Base-by-base conservation (phyloP, 2,888 invertebrate genomes). In the Erynnis tages region DNA sequence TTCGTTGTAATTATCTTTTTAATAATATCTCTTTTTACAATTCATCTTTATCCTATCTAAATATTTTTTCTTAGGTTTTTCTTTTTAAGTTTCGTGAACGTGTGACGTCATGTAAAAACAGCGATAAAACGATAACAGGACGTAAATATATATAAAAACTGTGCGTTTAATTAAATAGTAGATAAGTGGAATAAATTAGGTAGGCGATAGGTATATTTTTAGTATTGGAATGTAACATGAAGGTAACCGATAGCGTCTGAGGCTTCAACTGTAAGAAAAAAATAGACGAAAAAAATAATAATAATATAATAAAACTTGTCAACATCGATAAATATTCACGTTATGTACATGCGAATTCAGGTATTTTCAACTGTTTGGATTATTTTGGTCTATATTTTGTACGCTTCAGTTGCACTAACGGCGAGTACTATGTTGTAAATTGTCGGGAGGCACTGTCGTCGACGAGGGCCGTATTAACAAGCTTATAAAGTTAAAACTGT, bases 301-400 rank as follows among this genome's bases (percentile, higher is more conserved):
- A 69, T 67, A 10, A 19, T 19, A 35, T 29, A 29, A 10, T 69
- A 65, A 69, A 67, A 67, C 50, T 60, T 57, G 64, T 73, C 65
- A 81, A 82, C 81, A 75, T 76, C 63, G 68, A 78, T 83, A 84
- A 79, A 85, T 82, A 82, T 59, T 34, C 35, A 34, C 48, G 61
- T 69, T 73, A 78, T 79, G 59, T 75, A 79, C 72, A 81, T 57
- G 59, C 69, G 71, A 69, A 73, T 71, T 72, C 67, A 66, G 64
- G 73, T 73, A 64, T 34, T 21, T 14, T 34, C 17, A 64, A 62
- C 67, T 65, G 69, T 83, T 84, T 82, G 82, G 81, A 77, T 72
- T 70, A 69, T 81, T 84, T 86, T 88, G 87, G 87, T 88, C 86
- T 87, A 73, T 78, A 79, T 75, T 83, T 87, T 87, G 87, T 88